Evolutionary conservation across 64 coral and sea anemone genomes (phyloP).

Genomic region (Dendronephthya gigantea): DNA sequence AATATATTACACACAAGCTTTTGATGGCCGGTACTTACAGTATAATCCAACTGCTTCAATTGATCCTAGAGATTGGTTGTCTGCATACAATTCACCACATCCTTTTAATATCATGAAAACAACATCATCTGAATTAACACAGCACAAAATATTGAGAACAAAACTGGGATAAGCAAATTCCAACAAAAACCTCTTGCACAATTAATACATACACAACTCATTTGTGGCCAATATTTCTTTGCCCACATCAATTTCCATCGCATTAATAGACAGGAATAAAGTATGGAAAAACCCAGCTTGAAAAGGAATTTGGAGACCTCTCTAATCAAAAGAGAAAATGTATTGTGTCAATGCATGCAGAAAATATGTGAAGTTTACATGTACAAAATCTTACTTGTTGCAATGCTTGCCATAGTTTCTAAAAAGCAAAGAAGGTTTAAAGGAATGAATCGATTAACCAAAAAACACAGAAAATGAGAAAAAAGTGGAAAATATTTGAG

Average conservation of each 20-base stretch:
- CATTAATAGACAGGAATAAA: neutral
- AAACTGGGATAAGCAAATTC: neutral
- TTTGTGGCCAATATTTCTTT: neutral
- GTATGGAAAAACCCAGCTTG: neutral
- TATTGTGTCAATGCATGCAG: neutral
- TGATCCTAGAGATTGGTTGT: neutral
- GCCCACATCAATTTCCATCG: neutral
- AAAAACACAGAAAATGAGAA: neutral
- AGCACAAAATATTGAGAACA: neutral
- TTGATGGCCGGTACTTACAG: neutral
- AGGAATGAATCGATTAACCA: neutral
- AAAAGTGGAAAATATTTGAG: neutral
- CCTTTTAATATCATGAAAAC: neutral
- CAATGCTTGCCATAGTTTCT: neutral
- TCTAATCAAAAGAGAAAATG: neutral
- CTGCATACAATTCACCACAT: neutral
- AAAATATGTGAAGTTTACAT: neutral
- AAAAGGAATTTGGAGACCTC: slow-evolving; percentile 1
- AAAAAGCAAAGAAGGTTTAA: neutral
- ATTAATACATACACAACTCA: neutral
- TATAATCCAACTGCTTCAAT: neutral
- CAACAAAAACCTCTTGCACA: neutral
- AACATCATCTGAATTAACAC: slow-evolving; percentile 4
- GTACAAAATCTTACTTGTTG: neutral
- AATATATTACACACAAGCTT: too few species aligned